Evolutionary conservation across 37 sponge, comb jelly and placozoan genomes (phyloP), one percentile per base, ranked within the genome.

Genomic region (Ianthella basta): DNA sequence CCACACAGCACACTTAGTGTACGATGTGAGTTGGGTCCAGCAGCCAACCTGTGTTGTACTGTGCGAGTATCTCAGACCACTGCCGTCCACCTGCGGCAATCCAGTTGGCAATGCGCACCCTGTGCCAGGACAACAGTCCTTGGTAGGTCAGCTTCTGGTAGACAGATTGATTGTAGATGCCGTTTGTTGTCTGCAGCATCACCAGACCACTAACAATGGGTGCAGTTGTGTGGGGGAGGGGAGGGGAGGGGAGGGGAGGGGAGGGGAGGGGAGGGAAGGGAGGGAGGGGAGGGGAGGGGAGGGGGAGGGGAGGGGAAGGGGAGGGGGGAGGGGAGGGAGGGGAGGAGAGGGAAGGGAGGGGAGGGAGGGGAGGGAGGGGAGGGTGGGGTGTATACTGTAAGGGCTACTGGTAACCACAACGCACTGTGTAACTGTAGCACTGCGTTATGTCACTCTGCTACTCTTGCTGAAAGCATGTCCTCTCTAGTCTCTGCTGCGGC

Each of bases 181-280:
- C 33, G 33, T 87, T 91, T 21, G 91, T 87, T 0, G 91, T 91
- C 85, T 91, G 85, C 66, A 91, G 32, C 91, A 91, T 91, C 66
- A 91, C 75, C 39, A 91, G 30, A 33, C 84, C 84, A 79, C 91
- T 91, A 84, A n/a, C n/a, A n/a, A n/a, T n/a, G 16, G 30, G 15
- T 24, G 14, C 4, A 4, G 56, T 15, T 38, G 33, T 19, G 15
- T 18, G 53, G 20, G 72, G 20, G 37, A 5, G 37, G 72, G 29
- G 37, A 6, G 21, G 3, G 21, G 37, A 16, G 29, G n/a, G 35
- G 72, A 27, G 21, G 72, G 37, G 2, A 5, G 10, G 64, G 29
- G 24, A 6, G 64, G 29, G 24, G 64, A 6, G 29, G 3, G 64
- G 64, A 10, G 24, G 64, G 64, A 61, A 5, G 64, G 14, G 64